Percentiles rank a stretch among this genome's conserved stretches.
phyloP scores from a whole-genome alignment of 2,797 vertebrate species.

The Anabacerthia variegaticeps region DNA sequence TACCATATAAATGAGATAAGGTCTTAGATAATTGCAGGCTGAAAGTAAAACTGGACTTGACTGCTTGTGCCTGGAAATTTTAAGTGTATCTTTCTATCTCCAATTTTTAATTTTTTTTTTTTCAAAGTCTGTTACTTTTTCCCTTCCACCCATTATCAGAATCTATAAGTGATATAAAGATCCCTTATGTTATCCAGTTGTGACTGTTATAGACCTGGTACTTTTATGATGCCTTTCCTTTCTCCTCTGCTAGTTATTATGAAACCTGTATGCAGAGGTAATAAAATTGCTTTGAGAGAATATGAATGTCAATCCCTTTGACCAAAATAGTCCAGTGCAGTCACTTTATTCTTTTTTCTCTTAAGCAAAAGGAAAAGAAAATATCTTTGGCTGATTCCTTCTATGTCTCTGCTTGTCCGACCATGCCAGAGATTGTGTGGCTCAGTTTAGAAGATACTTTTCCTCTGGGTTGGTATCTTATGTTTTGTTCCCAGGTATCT shows the following conservation, averaged over 20 bases:
- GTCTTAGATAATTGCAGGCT: conserved; percentile 74
- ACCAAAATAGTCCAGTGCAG: background rate
- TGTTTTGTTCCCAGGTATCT: background rate
- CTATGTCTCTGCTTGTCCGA: background rate
- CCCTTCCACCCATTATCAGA: background rate
- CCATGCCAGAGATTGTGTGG: background rate
- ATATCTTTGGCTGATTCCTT: background rate
- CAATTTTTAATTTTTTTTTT: background rate
- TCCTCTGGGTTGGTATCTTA: background rate
- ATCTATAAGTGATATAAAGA: background rate
- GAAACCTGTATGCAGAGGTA: background rate
- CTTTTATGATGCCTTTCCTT: background rate
- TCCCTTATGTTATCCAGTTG: background rate
- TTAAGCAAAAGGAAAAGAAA: background rate
- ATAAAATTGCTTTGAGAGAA: background rate
- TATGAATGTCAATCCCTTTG: background rate
- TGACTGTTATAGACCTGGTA: background rate
- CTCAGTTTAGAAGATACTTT: background rate
- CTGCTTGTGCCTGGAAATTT: conserved; percentile 55
- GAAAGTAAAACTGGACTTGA: conserved; percentile 73
- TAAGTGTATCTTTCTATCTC: background rate
- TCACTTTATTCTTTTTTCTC: background rate
- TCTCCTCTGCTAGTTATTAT: background rate
- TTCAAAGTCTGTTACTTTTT: background rate
- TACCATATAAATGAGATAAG: conserved; percentile 84